Evolutionary conservation across 2,113 vertebrate species (phyloP), one percentile per base, ranked within the genome.

Genomic region (Craseonycteris thonglongyai): DNA sequence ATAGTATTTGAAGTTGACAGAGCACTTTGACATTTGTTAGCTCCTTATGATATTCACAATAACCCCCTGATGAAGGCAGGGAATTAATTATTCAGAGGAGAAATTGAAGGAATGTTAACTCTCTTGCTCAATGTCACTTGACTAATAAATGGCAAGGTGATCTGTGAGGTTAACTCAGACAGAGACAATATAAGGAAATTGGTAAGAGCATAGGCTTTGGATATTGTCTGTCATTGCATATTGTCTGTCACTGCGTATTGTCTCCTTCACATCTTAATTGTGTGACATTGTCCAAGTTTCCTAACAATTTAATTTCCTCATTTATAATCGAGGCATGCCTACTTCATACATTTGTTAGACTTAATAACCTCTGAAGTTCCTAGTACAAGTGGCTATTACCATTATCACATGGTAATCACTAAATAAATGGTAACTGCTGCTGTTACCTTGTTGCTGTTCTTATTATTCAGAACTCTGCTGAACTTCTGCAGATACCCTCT

Each of bases 11-110:
- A 82, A 68, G 66, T 76, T 96, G 95, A 96, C 59, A 93, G 91
- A 91, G 76, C 83, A 95, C 96, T 91, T 69, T 96, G 95, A 97
- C 95, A 96, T 97, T 95, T 95, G 78, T 91, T 93, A 94, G 75
- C 69, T 87, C 51, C 78, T 93, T 94, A 87, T 93, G 75, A 96
- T 95, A 96, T 54, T 93, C 90, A 94, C 63, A 75, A 19, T 90
- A 94, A 71, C 71, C 78, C 83, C 79, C 51, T 35, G 47, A 76
- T 81, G 80, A 84, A 76, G 86, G 42, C 58, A 58, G 63, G n/a
- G 19, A 30, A 91, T 97, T 96, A 97, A 96, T 97, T 94, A 94
- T 97, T 96, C 90, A 95, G 51, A 83, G 65, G 74, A 91, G 69
- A 95, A 87, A 86, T 24, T 89, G 86, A 94, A 95, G 38, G 40